A percentile compares a stretch with the other conserved stretches of the same genome.
Evolutionary conservation across 2,888 invertebrate genomes (phyloP).

Genomic region (Epsilonema sp.): DNA sequence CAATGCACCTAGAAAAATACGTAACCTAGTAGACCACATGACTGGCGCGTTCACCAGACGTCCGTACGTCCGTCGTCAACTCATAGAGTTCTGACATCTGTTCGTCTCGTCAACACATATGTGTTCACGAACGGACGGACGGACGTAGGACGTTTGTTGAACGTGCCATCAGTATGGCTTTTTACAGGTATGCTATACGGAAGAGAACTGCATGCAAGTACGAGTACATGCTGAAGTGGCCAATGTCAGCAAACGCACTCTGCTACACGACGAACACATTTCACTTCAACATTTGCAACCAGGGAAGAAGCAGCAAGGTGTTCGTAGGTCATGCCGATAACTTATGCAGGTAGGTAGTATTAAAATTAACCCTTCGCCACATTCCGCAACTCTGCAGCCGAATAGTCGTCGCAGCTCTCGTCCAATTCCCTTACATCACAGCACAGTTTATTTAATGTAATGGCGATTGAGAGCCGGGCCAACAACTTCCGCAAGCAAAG

Average conservation of each 20-base stretch:
- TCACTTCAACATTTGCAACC: conserved; percentile 43
- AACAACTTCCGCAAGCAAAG: too few relatives aligned
- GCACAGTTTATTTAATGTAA: too few relatives aligned
- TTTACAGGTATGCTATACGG: conserved; percentile 37
- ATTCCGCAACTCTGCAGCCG: too few relatives aligned
- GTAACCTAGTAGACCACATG: not conserved
- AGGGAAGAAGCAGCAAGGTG: conserved; percentile 10
- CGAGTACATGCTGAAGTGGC: conserved; percentile 48
- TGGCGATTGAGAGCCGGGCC: too few relatives aligned
- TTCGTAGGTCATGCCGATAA: conserved; percentile 13
- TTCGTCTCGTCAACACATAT: too few relatives aligned
- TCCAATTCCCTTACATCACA: too few relatives aligned
- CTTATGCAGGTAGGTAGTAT: conserved; percentile 11
- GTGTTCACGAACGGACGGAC: too few relatives aligned
- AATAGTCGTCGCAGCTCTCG: too few relatives aligned
- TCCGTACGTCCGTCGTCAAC: too few relatives aligned
- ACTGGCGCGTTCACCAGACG: not conserved
- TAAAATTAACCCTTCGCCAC: too few relatives aligned
- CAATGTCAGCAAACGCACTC: conserved; percentile 39
- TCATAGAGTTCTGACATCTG: too few relatives aligned
- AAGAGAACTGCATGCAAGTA: conserved; percentile 40
- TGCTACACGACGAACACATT: conserved; percentile 48
- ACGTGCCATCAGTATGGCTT: not conserved
- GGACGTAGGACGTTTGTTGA: not conserved
- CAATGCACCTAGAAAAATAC: not conserved